Conservation (phyloP, 2,888 invertebrate genomes). For the Stegana nigrithorax region DNA sequence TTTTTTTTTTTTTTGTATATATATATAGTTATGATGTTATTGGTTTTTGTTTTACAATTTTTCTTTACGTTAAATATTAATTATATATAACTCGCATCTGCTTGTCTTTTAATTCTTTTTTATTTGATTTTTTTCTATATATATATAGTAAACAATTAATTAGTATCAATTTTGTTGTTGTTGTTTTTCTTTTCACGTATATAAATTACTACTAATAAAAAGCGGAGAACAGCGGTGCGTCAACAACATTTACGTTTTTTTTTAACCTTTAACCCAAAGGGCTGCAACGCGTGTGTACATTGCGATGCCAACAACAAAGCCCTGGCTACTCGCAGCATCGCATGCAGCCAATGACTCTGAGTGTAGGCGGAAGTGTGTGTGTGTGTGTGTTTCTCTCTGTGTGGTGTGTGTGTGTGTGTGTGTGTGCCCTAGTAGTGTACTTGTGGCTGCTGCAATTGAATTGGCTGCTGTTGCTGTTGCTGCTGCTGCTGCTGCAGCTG, state of each 20-base stretch:
- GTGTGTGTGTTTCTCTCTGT: neutral
- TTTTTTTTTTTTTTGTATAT: neutral
- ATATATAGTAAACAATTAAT: slow-evolving; percentile 11
- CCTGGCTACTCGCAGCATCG: too few species aligned
- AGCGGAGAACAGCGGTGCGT: neutral
- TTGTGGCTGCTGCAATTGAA: neutral
- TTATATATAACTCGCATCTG: slow-evolving; percentile 15
- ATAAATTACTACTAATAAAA: slow-evolving; percentile 11
- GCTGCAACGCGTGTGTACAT: too few species aligned
- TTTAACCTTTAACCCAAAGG: too few species aligned
- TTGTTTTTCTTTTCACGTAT: neutral
- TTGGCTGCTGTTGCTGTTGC: slow-evolving; percentile 27
- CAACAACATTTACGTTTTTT: neutral
- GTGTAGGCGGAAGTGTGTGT: neutral
- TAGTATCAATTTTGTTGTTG: too few species aligned
- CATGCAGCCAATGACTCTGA: too few species aligned
- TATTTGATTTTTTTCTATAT: slow-evolving; percentile 8
- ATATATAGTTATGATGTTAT: neutral
- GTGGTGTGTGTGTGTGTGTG: slow-evolving; percentile 38
- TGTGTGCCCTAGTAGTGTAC: slow-evolving; percentile 18
- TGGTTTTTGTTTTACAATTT: neutral
- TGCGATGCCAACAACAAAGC: too few species aligned
- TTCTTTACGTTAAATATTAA: slow-evolving; percentile 13
- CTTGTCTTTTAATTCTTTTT: too few species aligned
- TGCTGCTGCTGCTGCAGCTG: slow-evolving; percentile 12